Percentiles rank a stretch among this genome's conserved stretches.
Conservation (phyloP, 2,797 vertebrate genomes). For the Hirundo rustica region DNA sequence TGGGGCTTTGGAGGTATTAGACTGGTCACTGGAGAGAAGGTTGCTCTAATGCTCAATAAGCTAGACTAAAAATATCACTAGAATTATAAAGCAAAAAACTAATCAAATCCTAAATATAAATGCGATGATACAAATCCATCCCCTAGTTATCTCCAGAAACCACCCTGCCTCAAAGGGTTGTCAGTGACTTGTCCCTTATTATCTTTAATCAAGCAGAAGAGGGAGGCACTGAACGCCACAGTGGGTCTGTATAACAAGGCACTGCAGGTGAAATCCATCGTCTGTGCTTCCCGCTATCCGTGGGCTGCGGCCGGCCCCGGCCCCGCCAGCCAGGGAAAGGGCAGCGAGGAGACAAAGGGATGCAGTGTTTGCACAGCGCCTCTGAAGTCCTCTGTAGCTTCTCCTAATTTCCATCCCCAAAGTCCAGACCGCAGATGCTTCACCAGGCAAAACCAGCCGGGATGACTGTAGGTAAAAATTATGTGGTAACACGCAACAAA, state of each 20-base stretch:
- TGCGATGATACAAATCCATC: constrained; percentile 13
- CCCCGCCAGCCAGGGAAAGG: neutral
- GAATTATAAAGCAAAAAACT: constrained; percentile 42
- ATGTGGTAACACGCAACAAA: neutral
- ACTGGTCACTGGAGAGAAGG: neutral
- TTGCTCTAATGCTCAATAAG: constrained; percentile 28
- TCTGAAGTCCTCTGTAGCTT: neutral
- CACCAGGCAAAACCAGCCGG: neutral
- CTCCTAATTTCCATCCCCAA: neutral
- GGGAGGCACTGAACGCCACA: neutral
- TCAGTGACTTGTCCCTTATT: constrained; percentile 21
- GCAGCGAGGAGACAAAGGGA: constrained; percentile 2
- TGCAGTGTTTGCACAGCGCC: neutral
- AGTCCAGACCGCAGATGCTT: neutral
- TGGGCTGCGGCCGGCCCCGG: neutral
- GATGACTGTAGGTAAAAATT: constrained; percentile 28
- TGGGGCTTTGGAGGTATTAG: constrained; percentile 37
- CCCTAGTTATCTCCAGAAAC: constrained; percentile 52
- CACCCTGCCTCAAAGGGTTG: constrained; percentile 32
- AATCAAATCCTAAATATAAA: constrained; percentile 57
- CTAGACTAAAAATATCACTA: constrained; percentile 14
- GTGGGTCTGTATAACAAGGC: constrained; percentile 3
- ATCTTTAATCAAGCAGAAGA: constrained; percentile 53
- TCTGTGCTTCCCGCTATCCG: neutral
- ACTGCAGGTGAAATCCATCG: constrained; percentile 16